Evolutionary conservation across 2,888 invertebrate genomes (phyloP).

Genomic region (Chirona hameri): DNA sequence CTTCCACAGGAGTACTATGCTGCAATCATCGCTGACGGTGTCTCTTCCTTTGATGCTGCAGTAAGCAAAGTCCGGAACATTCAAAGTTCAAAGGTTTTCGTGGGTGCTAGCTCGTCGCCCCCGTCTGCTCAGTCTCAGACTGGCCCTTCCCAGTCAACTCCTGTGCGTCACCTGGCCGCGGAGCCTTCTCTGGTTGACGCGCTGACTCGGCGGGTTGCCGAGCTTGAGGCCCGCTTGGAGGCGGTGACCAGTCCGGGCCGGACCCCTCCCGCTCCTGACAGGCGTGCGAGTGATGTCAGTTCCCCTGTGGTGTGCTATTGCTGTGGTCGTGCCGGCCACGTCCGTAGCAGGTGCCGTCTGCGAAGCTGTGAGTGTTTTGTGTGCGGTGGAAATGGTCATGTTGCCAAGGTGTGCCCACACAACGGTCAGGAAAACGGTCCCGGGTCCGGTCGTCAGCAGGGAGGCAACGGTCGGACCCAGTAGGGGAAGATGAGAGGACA

Average conservation of each 20-base stretch:
- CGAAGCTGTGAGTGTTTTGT: background rate
- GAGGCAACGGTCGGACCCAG: no score
- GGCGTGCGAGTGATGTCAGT: background rate
- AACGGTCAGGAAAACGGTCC: background rate
- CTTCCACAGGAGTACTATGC: background rate
- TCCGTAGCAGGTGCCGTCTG: background rate
- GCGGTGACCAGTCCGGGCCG: background rate
- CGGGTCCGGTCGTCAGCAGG: background rate
- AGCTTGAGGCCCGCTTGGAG: background rate
- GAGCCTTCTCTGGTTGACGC: background rate
- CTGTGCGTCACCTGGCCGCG: background rate
- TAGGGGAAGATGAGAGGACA: no score
- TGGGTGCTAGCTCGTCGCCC: background rate
- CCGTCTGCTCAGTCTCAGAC: background rate
- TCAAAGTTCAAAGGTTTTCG: background rate
- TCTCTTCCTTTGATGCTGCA: background rate
- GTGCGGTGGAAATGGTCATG: background rate
- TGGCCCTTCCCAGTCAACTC: background rate
- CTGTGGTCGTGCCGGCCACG: background rate
- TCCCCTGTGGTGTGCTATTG: background rate
- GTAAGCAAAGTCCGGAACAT: background rate
- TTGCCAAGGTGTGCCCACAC: background rate
- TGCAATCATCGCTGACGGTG: background rate
- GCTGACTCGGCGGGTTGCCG: background rate
- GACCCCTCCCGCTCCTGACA: background rate